phyloP scores from a whole-genome alignment of 2,113 vertebrate species.

The Marmota flaviventris region DNA sequence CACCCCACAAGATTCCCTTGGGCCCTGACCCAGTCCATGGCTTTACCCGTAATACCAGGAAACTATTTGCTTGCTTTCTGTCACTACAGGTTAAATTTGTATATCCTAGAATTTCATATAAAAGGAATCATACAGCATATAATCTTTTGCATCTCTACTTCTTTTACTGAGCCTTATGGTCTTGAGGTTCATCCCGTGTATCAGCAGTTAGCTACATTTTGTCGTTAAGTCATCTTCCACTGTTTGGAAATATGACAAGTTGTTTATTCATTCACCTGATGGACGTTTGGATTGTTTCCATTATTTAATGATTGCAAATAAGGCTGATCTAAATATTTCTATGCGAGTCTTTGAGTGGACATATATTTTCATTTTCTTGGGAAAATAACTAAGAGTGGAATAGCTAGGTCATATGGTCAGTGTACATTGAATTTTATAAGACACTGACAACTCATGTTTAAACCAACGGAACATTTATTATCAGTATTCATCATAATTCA shows the following conservation, averaged over 20 bases:
- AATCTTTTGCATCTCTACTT: neutral
- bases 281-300: neutral
- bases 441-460: constrained; percentile 24
- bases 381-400: constrained; percentile 6
- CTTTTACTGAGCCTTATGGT: neutral
- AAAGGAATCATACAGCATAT: neutral
- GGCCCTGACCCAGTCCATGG: neutral
- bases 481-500: constrained; percentile 56
- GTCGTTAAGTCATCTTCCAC: neutral
- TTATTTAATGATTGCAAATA: constrained; percentile 25
- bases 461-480: neutral
- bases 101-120: constrained; percentile 35
- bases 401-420: neutral
- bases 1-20: neutral
- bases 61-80: neutral
- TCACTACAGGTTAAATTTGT: neutral
- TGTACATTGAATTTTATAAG: neutral
- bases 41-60: neutral
- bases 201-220: neutral
- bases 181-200: neutral
- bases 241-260: neutral
- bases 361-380: constrained; percentile 16
- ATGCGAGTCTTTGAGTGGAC: neutral
- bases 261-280: neutral
- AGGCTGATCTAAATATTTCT: constrained; percentile 16